phyloP scores from a whole-genome alignment of 1,140 invertebrate genomes.

The Leptoteleia sp. region DNA sequence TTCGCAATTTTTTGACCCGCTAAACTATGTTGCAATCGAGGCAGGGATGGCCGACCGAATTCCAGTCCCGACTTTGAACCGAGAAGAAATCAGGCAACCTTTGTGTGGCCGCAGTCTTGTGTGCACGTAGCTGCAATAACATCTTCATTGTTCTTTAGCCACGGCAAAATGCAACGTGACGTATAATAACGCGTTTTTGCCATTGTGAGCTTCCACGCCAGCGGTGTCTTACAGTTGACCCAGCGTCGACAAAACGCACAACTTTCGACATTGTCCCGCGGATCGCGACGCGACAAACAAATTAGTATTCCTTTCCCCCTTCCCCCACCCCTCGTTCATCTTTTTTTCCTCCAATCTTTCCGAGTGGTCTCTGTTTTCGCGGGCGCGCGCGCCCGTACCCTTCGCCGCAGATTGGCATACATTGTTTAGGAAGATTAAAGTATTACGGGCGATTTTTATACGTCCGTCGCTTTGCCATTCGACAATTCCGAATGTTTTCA shows the following conservation, averaged over 20 bases:
- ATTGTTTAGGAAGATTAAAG: conserved; percentile 52
- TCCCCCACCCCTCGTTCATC: neutral
- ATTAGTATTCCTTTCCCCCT: conserved; percentile 1
- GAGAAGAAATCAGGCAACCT: conserved; percentile 39
- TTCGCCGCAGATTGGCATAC: conserved; percentile 20
- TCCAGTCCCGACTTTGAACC: conserved; percentile 33
- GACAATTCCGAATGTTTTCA: conserved; percentile 43
- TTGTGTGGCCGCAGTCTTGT: conserved; percentile 38
- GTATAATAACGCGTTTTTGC: conserved; percentile 47
- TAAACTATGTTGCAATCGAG: conserved; percentile 40
- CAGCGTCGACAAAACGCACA: conserved; percentile 15
- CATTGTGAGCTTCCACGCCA: conserved; percentile 35
- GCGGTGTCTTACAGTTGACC: conserved; percentile 32
- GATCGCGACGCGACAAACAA: conserved; percentile 20
- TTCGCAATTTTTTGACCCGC: conserved; percentile 46
- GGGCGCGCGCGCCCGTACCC: neutral
- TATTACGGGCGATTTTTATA: conserved; percentile 39
- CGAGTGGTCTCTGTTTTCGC: neutral
- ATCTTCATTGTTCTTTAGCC: conserved; percentile 63
- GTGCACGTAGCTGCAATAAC: conserved; percentile 56
- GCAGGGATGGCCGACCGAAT: conserved; percentile 35
- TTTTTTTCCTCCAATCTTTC: neutral
- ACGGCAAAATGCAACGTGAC: conserved; percentile 41
- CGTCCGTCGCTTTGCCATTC: conserved; percentile 4
- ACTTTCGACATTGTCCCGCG: conserved; percentile 18